Evolutionary conservation across 1,140 invertebrate genomes (phyloP), one percentile per base, ranked within the genome.

Genomic region (Tetranychus cinnabarinus): DNA sequence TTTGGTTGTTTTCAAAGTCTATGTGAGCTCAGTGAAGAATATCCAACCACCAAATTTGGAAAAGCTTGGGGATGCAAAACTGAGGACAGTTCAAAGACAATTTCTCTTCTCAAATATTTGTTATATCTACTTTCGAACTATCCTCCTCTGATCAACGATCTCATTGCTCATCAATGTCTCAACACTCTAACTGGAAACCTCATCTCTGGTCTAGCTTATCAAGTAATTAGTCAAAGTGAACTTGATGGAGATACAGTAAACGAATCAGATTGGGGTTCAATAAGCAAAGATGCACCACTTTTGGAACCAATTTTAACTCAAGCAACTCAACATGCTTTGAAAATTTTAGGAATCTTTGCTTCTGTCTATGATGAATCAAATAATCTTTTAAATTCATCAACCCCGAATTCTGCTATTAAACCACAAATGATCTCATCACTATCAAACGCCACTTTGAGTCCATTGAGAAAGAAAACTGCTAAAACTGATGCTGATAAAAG

Each of bases 151-250:
- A 76, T 77, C 55, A 72, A 82, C 50, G 82, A 85, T 67, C 69
- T 85, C 2, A 70, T 75, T 12, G 76, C 77, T 52, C 82, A 84
- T 64, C 74, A 77, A 60, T 76, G 80, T 68, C 69, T 81, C 5
- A 69, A 84, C 5, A 69, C 75, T 37, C 68, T 85, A 15, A 74
- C 76, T 56, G 79, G 79, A 48, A 83, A 84, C 72, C 67, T 85
- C 0, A 76, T 81, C 58, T 75, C 78, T 54, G 82, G 82, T 75
- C 66, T 66, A 61, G 62, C 33, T 39, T 56, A 58, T 57, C n/a
- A 58, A 34, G 33, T 15, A 8, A 33, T 56, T 31, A 34, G 33
- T 10, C 34, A 39, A 10, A 56, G 55, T 36, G 48, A 42, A 42
- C 10, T 6, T 42, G 39, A 6, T 42, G 39, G 5, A 31, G 7